Conservation (phyloP, 2,888 invertebrate species). For the Cyclophora punctaria region DNA sequence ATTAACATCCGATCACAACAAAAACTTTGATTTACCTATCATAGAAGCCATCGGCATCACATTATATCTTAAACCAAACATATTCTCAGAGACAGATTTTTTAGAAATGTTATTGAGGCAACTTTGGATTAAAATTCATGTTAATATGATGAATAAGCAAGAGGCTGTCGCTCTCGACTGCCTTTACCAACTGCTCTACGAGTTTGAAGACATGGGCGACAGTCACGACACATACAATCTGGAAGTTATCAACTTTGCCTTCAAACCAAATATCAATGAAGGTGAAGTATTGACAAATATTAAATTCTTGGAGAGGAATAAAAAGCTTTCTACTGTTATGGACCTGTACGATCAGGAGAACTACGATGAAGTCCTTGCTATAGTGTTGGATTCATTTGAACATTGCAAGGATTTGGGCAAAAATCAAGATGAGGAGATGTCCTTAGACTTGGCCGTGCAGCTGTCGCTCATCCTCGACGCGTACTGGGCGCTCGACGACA, state of each 20-base stretch:
- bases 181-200: conserved; percentile 55
- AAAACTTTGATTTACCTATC: conserved; percentile 44
- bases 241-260: conserved; percentile 51
- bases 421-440: conserved; percentile 61
- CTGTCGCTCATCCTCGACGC: conserved; percentile 79
- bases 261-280: conserved; percentile 52
- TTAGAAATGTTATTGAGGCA: conserved; percentile 52
- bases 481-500: conserved; percentile 77
- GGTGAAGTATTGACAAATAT: conserved; percentile 48
- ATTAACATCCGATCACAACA: conserved; percentile 31
- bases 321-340: conserved; percentile 77
- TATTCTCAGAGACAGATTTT: conserved; percentile 45
- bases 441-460: conserved; percentile 73
- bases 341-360: conserved; percentile 78
- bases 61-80: conserved; percentile 49
- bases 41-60: conserved; percentile 55
- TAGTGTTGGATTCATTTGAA: conserved; percentile 81
- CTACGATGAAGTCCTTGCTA: conserved; percentile 79
- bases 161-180: conserved; percentile 60
- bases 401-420: conserved; percentile 61
- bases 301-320: conserved; percentile 65
- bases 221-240: conserved; percentile 44
- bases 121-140: conserved; percentile 63
- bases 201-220: conserved; percentile 64
- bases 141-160: conserved; percentile 52